Evolutionary conservation across 2,888 invertebrate genomes (phyloP), one percentile per base, ranked within the genome.

Genomic region (Morinoia aosen): DNA sequence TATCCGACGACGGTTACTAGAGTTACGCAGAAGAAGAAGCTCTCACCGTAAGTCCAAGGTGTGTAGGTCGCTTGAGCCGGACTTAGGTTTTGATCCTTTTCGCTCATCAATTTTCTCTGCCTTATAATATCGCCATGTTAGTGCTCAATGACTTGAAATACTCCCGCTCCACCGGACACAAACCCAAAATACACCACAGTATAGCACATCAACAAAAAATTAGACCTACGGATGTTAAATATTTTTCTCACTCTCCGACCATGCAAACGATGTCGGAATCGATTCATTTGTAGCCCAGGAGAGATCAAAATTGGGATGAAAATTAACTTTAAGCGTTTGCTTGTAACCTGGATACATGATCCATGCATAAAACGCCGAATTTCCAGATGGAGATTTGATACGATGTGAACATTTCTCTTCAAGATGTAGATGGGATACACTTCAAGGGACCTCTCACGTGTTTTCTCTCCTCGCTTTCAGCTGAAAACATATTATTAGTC

Each of bases 1-100:
- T 61, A 95, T 2, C 95, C 58, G n/a, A 95, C 95, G 48, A 64
- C 61, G 12, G 64, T 95, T 39, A 95, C 95, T 11, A 95, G 11
- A 25, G 95, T 61, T 40, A 61, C 8, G 39, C 58, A 61, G 48
- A 64, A 95, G 58, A 95, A n/a, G 48, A 95, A 95, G 61, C 94
- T 94, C 14, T 39, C 94, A 94, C 48, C 90, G 40, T 90, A 48
- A 39, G 90, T 40, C 39, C 48, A 90, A 16, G 90, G 90, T 39
- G 90, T 90, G 14, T 39, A 48, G 19, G 48, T 16, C 7, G 48
- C 39, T 12, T 14, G 10, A 40, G 14, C 40, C 5, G 39, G 19
- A 90, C 0, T 90, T 90, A 14, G 40, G 39, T 33, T 48, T 90
- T 90, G 12, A 39, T 40, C 39, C n/a, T 16, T 90, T 33, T 40